These are phyloP conservation scores for Thera obeliscata DNA, from an alignment of 2,888 invertebrate species.

Conservation along the genomic window DNA sequence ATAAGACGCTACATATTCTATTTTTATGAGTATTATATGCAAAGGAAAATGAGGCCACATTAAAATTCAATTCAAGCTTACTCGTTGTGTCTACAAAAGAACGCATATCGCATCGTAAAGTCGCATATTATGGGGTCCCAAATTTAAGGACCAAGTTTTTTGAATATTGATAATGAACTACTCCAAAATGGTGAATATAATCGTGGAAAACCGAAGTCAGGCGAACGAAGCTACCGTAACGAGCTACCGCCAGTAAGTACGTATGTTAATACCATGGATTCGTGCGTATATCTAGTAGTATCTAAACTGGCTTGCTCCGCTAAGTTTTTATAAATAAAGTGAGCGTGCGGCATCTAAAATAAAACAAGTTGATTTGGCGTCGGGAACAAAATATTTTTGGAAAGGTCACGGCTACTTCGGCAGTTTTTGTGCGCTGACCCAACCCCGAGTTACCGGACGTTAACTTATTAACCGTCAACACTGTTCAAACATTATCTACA, in stretches of 20 bases:
- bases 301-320: slow-evolving; percentile 56
- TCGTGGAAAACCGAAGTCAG: neutral
- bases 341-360: slow-evolving; percentile 50
- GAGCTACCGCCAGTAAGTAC: too few relatives aligned
- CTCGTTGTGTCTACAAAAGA: too few relatives aligned
- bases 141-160: too few relatives aligned
- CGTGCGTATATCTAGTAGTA: slow-evolving; percentile 40
- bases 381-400: slow-evolving; percentile 57
- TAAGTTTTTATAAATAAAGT: slow-evolving; percentile 62
- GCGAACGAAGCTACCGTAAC: neutral
- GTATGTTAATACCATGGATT: neutral
- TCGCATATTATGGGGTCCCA: too few relatives aligned
- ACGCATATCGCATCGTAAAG: too few relatives aligned
- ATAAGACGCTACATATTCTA: too few relatives aligned
- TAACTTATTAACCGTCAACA: neutral
- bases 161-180: too few relatives aligned
- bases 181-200: too few relatives aligned
- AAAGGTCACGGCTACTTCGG: slow-evolving; percentile 74
- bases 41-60: slow-evolving; percentile 52
- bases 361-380: slow-evolving; percentile 61
- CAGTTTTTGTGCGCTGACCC: slow-evolving; percentile 41
- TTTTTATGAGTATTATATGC: slow-evolving; percentile 11
- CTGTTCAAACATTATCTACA: too few relatives aligned
- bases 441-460: neutral
- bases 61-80: slow-evolving; percentile 59